phyloP scores from a whole-genome alignment of 2,113 vertebrate species.

The Epinephelus cyanopodus region DNA sequence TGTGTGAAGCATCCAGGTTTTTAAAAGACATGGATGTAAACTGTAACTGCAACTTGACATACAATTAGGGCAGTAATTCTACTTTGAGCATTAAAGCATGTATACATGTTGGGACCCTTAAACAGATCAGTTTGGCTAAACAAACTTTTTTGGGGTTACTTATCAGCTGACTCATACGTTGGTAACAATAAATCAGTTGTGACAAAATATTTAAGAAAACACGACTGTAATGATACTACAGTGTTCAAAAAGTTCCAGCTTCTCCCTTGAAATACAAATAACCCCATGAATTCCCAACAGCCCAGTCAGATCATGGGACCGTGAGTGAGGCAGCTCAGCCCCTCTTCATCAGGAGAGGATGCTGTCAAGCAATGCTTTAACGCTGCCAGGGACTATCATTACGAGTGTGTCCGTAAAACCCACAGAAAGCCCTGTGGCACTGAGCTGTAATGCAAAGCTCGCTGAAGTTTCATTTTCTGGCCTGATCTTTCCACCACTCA shows the following conservation, averaged over 20 bases:
- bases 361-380: conserved; percentile 17
- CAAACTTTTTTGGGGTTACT: too few relatives aligned
- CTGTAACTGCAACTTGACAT: too few relatives aligned
- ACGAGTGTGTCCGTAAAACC: conserved; percentile 32
- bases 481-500: conserved; percentile 32
- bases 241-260: neutral
- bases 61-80: too few relatives aligned
- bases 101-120: too few relatives aligned
- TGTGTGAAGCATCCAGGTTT: too few relatives aligned
- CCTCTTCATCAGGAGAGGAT: conserved; percentile 33
- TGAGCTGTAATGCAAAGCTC: conserved; percentile 48
- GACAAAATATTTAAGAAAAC: neutral
- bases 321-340: conserved; percentile 21
- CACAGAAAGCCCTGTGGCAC: conserved; percentile 59
- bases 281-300: neutral
- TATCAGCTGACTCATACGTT: too few relatives aligned
- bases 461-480: conserved; percentile 45
- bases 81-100: too few relatives aligned
- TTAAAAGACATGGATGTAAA: too few relatives aligned
- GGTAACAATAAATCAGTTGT: too few relatives aligned
- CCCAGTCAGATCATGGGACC: conserved; percentile 2
- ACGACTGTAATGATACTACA: neutral
- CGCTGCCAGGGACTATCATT: conserved; percentile 45
- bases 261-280: neutral
- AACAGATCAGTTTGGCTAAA: too few relatives aligned